Evolutionary conservation across 2,888 invertebrate species (phyloP).

Genomic region (Tuberolachnus salignus): DNA sequence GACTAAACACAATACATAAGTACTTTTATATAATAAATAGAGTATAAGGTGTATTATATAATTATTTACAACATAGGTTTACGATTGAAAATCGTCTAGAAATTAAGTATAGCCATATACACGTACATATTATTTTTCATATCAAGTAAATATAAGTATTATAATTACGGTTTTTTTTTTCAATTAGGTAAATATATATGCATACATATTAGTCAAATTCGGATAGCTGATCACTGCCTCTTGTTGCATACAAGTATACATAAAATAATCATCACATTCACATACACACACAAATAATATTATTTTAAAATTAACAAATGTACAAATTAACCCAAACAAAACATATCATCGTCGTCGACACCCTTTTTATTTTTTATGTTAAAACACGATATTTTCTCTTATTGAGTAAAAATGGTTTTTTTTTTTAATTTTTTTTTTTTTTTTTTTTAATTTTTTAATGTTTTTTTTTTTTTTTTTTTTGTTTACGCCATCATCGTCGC

Average conservation of each 20-base stretch:
- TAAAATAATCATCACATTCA: not conserved
- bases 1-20: not conserved
- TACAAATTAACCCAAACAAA: too few relatives aligned
- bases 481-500: not conserved
- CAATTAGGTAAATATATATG: too few relatives aligned
- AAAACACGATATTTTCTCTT: too few relatives aligned
- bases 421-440: too few relatives aligned
- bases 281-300: not conserved
- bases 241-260: not conserved
- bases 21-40: not conserved
- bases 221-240: slow-evolving; percentile 20
- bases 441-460: not conserved
- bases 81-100: not conserved
- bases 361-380: not conserved
- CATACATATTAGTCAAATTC: slow-evolving; percentile 44
- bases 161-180: too few relatives aligned
- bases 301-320: too few relatives aligned
- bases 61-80: too few relatives aligned
- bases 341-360: too few relatives aligned
- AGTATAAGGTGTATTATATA: too few relatives aligned
- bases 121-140: not conserved
- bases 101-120: slow-evolving; percentile 20
- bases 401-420: not conserved
- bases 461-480: not conserved
- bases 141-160: slow-evolving; percentile 5